Percentiles rank a stretch among this genome's conserved stretches.
Conservation (phyloP, 1,140 invertebrate species). For the Episyrphus balteatus region DNA sequence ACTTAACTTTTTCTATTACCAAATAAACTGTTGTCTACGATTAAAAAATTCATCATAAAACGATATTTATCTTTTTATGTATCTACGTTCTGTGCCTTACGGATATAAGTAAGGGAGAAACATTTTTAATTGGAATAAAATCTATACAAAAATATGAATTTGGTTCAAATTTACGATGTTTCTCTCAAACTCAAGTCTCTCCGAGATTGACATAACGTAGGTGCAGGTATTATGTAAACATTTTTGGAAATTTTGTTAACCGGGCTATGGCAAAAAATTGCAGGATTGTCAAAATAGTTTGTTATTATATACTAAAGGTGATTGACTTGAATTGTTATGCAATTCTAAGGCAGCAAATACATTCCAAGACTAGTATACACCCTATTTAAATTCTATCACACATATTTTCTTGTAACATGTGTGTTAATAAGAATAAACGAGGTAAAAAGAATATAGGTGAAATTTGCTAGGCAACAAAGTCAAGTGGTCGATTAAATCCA, state of each 20-base stretch:
- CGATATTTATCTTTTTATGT: too few relatives aligned
- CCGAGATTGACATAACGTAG: too few relatives aligned
- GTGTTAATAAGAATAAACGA: constrained; percentile 24
- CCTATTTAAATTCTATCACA: neutral
- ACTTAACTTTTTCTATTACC: constrained; percentile 2
- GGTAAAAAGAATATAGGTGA: constrained; percentile 18
- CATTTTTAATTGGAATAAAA: too few relatives aligned
- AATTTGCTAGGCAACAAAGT: constrained; percentile 70
- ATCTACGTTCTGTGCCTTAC: too few relatives aligned
- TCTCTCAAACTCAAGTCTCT: too few relatives aligned
- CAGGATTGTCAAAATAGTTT: constrained; percentile 11
- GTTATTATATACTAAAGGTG: neutral
- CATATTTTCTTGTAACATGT: constrained; percentile 2
- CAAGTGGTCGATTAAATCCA: constrained; percentile 95
- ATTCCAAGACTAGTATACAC: neutral
- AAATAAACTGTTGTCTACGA: too few relatives aligned
- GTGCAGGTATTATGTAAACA: too few relatives aligned
- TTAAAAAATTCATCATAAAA: too few relatives aligned
- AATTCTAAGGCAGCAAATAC: neutral
- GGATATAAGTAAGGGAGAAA: too few relatives aligned
- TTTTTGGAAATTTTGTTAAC: constrained; percentile 32
- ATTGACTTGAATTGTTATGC: neutral
- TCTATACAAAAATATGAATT: too few relatives aligned
- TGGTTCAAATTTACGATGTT: too few relatives aligned
- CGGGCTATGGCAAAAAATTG: constrained; percentile 38